A percentile compares a stretch with the other conserved stretches of the same genome.
Evolutionary conservation across 2,888 invertebrate species (phyloP).

Genomic region (Eristalis intricaria): DNA sequence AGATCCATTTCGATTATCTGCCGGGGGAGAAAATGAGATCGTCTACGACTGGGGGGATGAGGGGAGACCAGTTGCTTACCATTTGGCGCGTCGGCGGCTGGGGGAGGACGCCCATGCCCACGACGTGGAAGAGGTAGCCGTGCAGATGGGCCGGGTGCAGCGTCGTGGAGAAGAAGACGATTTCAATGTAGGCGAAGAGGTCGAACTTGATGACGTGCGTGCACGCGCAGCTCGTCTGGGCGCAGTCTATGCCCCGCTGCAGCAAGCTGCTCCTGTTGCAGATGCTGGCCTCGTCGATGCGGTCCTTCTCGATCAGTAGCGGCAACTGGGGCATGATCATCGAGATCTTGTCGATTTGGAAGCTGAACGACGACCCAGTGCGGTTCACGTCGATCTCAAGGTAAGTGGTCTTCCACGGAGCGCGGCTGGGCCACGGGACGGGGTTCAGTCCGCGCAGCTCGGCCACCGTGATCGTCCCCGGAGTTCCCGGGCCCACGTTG

Average conservation of each 20-base stretch:
- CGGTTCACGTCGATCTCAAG: conserved; percentile 14
- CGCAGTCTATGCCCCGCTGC: conserved; percentile 76
- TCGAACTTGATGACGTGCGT: conserved; percentile 78
- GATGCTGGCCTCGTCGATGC: conserved; percentile 76
- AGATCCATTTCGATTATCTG: conserved; percentile 77
- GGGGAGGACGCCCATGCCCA: conserved; percentile 77
- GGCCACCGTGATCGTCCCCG: conserved; percentile 1
- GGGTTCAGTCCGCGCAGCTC: conserved; percentile 1
- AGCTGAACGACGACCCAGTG: conserved; percentile 39
- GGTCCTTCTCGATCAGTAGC: conserved; percentile 77
- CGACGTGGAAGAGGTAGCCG: conserved; percentile 78
- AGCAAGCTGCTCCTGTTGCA: conserved; percentile 77
- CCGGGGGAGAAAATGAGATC: not conserved
- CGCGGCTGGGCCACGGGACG: not conserved
- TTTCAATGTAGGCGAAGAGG: conserved; percentile 76
- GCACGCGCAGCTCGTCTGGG: conserved; percentile 76
- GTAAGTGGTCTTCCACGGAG: conserved; percentile 5
- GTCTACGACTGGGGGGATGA: not conserved
- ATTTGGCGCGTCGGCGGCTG: conserved; percentile 10
- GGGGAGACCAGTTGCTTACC: conserved; percentile 3
- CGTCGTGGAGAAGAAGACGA: conserved; percentile 76
- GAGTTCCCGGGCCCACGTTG: conserved; percentile 5
- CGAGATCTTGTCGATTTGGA: conserved; percentile 78
- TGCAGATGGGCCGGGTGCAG: conserved; percentile 78
- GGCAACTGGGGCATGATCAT: conserved; percentile 77